A percentile compares a stretch with the other conserved stretches of the same genome.
phyloP scores from a whole-genome alignment of 2,888 invertebrate species.

The Serrognathus titanus region DNA sequence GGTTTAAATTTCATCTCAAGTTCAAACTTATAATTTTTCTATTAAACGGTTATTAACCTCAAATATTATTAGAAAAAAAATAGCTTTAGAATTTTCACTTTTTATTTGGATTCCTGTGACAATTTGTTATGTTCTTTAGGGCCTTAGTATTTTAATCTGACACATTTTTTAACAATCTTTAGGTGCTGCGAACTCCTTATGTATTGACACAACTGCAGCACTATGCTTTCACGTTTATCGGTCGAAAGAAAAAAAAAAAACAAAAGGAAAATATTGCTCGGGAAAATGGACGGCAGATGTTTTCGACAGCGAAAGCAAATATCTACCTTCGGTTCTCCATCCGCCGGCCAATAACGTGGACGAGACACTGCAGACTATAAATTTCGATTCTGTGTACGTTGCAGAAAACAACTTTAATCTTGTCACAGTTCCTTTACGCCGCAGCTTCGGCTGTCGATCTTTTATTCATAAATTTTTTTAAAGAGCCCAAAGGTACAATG shows the following conservation, averaged over 20 bases:
- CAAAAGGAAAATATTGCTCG: conserved; percentile 30
- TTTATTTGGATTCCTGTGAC: too few relatives aligned
- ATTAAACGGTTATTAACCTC: too few relatives aligned
- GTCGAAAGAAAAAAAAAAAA: conserved; percentile 18
- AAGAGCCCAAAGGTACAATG: neutral
- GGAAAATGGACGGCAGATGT: conserved; percentile 36
- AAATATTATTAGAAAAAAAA: too few relatives aligned
- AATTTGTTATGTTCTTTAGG: too few relatives aligned
- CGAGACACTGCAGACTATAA: conserved; percentile 30
- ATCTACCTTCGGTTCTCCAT: conserved; percentile 27
- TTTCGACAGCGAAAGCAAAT: conserved; percentile 35
- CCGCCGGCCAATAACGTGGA: conserved; percentile 28
- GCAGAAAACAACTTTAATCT: conserved; percentile 24
- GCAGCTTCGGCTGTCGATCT: neutral
- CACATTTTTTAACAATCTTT: too few relatives aligned
- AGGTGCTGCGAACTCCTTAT: too few relatives aligned
- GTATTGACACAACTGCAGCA: too few relatives aligned
- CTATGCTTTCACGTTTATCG: too few relatives aligned
- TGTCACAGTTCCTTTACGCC: conserved; percentile 1
- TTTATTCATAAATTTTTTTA: conserved; percentile 3
- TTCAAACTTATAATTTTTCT: too few relatives aligned
- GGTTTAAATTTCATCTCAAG: too few relatives aligned
- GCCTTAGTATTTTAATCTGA: too few relatives aligned
- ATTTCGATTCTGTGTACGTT: conserved; percentile 24
- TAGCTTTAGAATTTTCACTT: too few relatives aligned